Evolutionary conservation across 2,113 vertebrate genomes (phyloP).

Genomic region (Gavialis gangeticus): DNA sequence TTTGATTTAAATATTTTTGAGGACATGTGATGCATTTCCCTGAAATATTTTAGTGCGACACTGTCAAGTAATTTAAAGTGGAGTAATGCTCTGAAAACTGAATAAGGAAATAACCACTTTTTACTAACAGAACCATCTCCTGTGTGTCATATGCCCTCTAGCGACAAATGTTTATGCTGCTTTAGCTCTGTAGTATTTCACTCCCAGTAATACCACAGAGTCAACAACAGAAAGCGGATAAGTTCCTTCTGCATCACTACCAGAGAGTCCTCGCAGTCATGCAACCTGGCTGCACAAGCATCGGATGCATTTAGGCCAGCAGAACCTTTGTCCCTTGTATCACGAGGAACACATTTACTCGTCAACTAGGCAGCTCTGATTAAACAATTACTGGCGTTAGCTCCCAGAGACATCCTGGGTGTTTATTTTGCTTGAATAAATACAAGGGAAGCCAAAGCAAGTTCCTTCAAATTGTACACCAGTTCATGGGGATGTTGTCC

Average conservation of each 20-base stretch:
- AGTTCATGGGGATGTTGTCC: too few species aligned
- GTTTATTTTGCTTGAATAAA: too few species aligned
- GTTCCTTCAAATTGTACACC: too few species aligned
- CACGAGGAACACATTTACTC: not conserved
- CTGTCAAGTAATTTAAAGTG: fast-evolving
- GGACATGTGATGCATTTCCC: fast-evolving
- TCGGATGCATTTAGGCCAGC: fast-evolving
- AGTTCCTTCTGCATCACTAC: not conserved
- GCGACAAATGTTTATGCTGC: not conserved
- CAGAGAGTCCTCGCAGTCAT: fast-evolving
- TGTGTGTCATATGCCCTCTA: not conserved
- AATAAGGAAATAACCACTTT: not conserved
- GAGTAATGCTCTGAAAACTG: fast-evolving
- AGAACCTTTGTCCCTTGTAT: not conserved
- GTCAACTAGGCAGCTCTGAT: not conserved
- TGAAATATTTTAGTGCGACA: not conserved
- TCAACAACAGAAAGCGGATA: not conserved
- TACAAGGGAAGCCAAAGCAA: too few species aligned
- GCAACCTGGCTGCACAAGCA: not conserved
- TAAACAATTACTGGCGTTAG: fast-evolving
- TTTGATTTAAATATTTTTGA: not conserved
- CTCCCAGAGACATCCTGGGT: too few species aligned
- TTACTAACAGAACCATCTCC: not conserved
- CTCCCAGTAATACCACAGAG: not conserved
- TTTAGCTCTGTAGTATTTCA: not conserved